Conservation (phyloP, 2,888 invertebrate species). For the Eupeodes luniger region DNA sequence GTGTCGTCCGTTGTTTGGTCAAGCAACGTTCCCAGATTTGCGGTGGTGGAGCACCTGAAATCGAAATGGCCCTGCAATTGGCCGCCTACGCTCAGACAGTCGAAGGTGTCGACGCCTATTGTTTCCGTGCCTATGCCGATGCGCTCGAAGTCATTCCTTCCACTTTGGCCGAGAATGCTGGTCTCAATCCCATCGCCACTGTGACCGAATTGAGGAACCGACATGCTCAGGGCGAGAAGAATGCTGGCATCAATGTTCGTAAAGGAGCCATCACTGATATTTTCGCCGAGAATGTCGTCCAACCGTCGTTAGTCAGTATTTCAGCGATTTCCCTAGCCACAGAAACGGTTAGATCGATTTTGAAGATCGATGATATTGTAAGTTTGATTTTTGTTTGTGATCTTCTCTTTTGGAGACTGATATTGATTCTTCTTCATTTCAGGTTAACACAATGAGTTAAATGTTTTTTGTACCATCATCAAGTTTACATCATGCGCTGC, state of each 20-base stretch:
- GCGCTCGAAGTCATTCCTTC: conserved; percentile 97
- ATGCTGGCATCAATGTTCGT: conserved; percentile 97
- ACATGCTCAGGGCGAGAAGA: conserved; percentile 94
- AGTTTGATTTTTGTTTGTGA: conserved; percentile 74
- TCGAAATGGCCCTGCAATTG: conserved; percentile 94
- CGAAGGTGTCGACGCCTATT: conserved; percentile 97
- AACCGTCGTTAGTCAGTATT: conserved; percentile 97
- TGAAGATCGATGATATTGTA: conserved; percentile 99
- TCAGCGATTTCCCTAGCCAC: conserved; percentile 97
- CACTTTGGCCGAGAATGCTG: conserved; percentile 94
- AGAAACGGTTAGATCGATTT: conserved; percentile 98
- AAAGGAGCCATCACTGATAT: conserved; percentile 98
- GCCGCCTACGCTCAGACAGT: conserved; percentile 92
- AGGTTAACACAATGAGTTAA: conserved; percentile 82
- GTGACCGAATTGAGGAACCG: conserved; percentile 98
- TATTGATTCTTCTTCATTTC: conserved; percentile 20
- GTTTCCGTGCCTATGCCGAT: conserved; percentile 97
- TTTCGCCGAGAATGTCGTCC: conserved; percentile 97
- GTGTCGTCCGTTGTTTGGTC: conserved; percentile 97
- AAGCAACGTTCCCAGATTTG: conserved; percentile 95
- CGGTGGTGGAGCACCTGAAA: conserved; percentile 99
- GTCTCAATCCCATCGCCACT: conserved; percentile 96
- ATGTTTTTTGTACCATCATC: conserved; percentile 25
- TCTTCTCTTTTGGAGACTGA: background rate
- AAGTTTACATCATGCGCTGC: conserved; percentile 34